Conservation (phyloP, 2,797 vertebrate species). For the Tapirus indicus region DNA sequence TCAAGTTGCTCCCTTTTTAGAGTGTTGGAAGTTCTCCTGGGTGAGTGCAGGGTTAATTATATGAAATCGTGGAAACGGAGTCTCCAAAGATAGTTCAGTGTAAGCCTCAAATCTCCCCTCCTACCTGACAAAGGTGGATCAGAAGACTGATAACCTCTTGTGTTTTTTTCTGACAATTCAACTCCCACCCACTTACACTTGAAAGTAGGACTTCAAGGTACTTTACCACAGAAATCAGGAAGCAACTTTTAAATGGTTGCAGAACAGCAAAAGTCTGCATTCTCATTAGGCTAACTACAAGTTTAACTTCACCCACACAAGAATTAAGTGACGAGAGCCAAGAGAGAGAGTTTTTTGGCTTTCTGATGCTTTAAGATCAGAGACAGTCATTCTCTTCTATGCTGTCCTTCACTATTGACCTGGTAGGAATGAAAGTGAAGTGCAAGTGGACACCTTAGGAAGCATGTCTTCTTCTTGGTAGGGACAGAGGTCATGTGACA, state of each 20-base stretch:
- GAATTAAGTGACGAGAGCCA: slow-evolving; percentile 19
- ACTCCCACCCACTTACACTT: neutral
- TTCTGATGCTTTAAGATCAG: neutral
- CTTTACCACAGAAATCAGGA: slow-evolving; percentile 74
- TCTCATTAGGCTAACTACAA: slow-evolving; percentile 62
- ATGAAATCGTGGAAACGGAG: slow-evolving; percentile 63
- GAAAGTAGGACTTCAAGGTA: slow-evolving; percentile 64
- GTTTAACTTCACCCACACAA: slow-evolving; percentile 48
- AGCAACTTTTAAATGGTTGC: slow-evolving; percentile 52
- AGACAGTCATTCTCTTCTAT: neutral
- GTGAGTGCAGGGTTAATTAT: neutral
- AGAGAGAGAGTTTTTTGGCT: slow-evolving; percentile 33
- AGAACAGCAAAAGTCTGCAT: slow-evolving; percentile 56
- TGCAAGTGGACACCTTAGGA: neutral
- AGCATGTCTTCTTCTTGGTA: neutral
- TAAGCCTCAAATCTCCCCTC: neutral
- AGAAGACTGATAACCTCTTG: neutral
- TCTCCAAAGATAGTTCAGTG: neutral
- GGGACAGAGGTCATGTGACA: neutral
- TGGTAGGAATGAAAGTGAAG: neutral
- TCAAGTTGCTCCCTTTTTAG: neutral
- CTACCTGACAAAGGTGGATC: slow-evolving; percentile 2
- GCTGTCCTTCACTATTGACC: neutral
- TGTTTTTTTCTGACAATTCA: slow-evolving; percentile 15
- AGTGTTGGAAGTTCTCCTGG: neutral